These are phyloP conservation scores for pig (Sus scrofa) DNA, from an alignment of 2,113 vertebrate species.

Conservation along the genomic window DNA sequence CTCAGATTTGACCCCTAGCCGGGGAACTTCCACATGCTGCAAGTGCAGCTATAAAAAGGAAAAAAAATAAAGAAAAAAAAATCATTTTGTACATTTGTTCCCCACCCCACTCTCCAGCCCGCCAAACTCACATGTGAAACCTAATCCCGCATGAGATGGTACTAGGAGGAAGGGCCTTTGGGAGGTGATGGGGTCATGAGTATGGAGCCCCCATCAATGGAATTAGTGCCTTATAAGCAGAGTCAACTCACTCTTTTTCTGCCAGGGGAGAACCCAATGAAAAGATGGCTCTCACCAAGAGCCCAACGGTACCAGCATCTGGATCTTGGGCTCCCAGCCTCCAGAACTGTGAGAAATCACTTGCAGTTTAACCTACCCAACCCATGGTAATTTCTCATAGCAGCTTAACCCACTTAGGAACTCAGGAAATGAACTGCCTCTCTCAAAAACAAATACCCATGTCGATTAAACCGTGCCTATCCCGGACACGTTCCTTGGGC, in stretches of 20 bases:
- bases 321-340: not conserved
- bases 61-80: too few relatives aligned
- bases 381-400: fast-evolving
- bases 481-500: fast-evolving
- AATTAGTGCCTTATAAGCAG: not conserved
- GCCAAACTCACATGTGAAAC: not conserved
- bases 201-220: not conserved
- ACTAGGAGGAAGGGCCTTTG: not conserved
- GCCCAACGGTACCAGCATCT: fast-evolving
- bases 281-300: not conserved
- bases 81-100: not conserved
- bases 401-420: not conserved
- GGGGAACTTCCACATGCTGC: too few relatives aligned
- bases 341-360: not conserved
- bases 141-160: too few relatives aligned
- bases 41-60: too few relatives aligned
- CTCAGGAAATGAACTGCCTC: fast-evolving
- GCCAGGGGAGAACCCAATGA: not conserved
- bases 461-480: too few relatives aligned
- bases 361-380: not conserved
- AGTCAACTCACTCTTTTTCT: not conserved
- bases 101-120: too few relatives aligned
- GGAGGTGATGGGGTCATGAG: not conserved
- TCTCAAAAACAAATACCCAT: fast-evolving
- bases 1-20: too few relatives aligned